Conservation (phyloP, 1,140 invertebrate genomes). For the Pseudomyrmex flavicornis region DNA sequence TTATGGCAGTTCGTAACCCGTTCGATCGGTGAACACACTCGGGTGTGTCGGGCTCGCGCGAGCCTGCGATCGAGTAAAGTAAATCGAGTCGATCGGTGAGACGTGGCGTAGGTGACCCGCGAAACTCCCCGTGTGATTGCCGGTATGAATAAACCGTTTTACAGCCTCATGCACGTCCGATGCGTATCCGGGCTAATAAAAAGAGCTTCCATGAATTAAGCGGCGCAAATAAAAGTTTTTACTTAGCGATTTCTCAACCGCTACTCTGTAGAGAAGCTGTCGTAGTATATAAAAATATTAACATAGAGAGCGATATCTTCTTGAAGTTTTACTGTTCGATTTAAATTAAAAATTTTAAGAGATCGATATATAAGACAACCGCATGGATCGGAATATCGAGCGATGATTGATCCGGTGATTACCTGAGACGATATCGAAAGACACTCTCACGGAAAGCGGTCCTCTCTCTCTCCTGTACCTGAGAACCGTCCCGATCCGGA, state of each 20-base stretch:
- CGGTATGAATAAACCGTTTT: background rate
- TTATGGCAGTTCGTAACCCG: slow-evolving; percentile 52
- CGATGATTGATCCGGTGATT: slow-evolving; percentile 32
- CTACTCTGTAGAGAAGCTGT: no score
- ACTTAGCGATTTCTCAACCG: background rate
- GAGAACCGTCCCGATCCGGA: slow-evolving; percentile 56
- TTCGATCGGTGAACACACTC: slow-evolving; percentile 7
- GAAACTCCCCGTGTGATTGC: slow-evolving; percentile 31
- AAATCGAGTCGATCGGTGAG: slow-evolving; percentile 28
- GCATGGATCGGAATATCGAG: slow-evolving; percentile 14
- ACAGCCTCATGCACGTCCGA: background rate
- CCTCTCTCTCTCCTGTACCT: slow-evolving; percentile 14
- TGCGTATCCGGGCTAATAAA: background rate
- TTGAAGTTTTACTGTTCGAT: no score
- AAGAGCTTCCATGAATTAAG: background rate
- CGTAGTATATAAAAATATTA: no score
- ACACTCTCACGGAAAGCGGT: slow-evolving; percentile 27
- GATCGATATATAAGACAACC: background rate
- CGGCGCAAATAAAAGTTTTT: background rate
- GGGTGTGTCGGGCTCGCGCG: slow-evolving; percentile 10
- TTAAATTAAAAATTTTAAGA: background rate
- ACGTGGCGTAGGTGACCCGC: slow-evolving; percentile 17
- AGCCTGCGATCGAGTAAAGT: slow-evolving; percentile 42
- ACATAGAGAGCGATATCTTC: background rate
- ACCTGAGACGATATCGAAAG: slow-evolving; percentile 6